Percentiles rank a stretch among this genome's conserved stretches.
phyloP scores from a whole-genome alignment of 1,140 invertebrate species.

The Drepana arcuata region DNA sequence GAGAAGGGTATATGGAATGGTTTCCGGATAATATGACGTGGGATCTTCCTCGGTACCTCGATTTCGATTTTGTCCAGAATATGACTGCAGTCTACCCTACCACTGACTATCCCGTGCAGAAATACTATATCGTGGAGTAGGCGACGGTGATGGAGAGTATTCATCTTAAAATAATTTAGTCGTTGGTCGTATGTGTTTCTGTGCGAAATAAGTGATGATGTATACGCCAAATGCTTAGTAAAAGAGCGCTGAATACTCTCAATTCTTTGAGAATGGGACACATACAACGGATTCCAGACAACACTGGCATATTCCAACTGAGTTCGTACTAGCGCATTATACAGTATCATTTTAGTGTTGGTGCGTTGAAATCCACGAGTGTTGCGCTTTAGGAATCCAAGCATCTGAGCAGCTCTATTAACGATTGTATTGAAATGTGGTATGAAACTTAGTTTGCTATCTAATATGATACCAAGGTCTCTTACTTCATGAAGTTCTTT shows the following conservation, averaged over 20 bases:
- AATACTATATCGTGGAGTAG: neutral
- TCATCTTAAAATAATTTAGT: neutral
- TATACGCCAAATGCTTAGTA: slow-evolving; percentile 1
- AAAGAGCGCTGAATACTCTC: slow-evolving; percentile 13
- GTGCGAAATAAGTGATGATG: neutral
- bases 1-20: no score
- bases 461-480: slow-evolving; percentile 9
- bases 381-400: slow-evolving; percentile 14
- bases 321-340: slow-evolving; percentile 10
- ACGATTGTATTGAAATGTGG: slow-evolving; percentile 1
- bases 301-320: slow-evolving; percentile 10
- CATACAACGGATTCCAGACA: slow-evolving; percentile 11
- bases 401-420: slow-evolving; percentile 5
- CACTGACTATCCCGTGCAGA: neutral
- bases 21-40: no score
- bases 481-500: slow-evolving; percentile 6
- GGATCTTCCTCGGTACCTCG: no score
- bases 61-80: no score
- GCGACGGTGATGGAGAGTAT: neutral
- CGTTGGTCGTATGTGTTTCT: slow-evolving; percentile 1
- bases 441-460: slow-evolving; percentile 2
- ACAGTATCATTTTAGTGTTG: slow-evolving; percentile 4
- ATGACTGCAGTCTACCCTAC: no score
- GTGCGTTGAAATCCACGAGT: slow-evolving; percentile 1
- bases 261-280: slow-evolving; percentile 9